Evolutionary conservation across 2,888 invertebrate species (phyloP).

Genomic region (Germaria angustata): DNA sequence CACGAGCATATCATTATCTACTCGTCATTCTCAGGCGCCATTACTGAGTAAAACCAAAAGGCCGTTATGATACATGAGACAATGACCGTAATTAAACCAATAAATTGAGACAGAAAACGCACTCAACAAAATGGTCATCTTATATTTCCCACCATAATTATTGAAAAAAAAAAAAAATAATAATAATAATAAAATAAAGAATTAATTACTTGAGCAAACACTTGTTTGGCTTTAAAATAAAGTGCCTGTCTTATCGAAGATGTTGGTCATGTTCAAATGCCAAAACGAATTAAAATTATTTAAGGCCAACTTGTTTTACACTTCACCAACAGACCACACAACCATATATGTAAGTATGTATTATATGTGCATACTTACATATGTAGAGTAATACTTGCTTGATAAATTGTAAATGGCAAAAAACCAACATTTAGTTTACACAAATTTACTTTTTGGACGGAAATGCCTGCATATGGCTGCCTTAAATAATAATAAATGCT

Average conservation of each 20-base stretch:
- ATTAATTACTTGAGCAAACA: slow-evolving; percentile 48
- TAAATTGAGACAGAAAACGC: slow-evolving; percentile 33
- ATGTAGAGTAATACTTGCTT: neutral
- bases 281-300: slow-evolving; percentile 56
- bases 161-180: too few species aligned
- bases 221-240: slow-evolving; percentile 61
- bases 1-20: neutral
- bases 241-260: slow-evolving; percentile 19
- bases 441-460: slow-evolving; percentile 32
- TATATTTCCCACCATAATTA: slow-evolving; percentile 39
- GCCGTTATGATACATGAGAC: slow-evolving; percentile 57
- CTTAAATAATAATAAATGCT: neutral
- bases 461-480: slow-evolving; percentile 50
- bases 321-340: neutral
- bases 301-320: slow-evolving; percentile 43
- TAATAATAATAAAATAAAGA: slow-evolving; percentile 22
- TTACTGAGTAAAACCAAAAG: slow-evolving; percentile 36
- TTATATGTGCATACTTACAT: neutral
- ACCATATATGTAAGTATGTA: neutral
- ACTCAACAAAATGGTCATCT: slow-evolving; percentile 32
- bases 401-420: slow-evolving; percentile 24
- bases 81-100: slow-evolving; percentile 43
- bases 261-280: slow-evolving; percentile 55
- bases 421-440: slow-evolving; percentile 19
- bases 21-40: slow-evolving; percentile 48